Base-by-base conservation (phyloP, 92 coral and sea anemone species). In the Siderastrea radians region DNA sequence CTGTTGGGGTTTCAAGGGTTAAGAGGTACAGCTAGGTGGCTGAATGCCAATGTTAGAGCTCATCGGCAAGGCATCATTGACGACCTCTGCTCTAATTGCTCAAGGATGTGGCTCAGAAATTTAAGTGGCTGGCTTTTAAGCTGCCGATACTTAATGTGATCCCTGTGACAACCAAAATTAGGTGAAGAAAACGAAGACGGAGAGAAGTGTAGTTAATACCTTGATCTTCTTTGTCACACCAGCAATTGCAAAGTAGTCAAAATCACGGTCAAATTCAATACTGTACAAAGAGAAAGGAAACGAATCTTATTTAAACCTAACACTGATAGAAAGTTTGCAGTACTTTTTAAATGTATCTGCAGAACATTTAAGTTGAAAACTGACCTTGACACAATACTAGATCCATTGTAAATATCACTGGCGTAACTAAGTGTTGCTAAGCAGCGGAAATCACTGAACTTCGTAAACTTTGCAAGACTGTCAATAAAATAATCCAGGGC, bases 211-310 rank as follows among this genome's bases (percentile, higher is more conserved):
- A 60, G 5, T 13, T 11, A 52, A 16, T 90, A 96, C 99, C 99
- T 96, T 96, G 47, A 96, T 96, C 81, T 96, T 96, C 91, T 96
- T 96, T 7, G 99, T 96, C 69, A 96, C 99, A 52, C 99, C 99
- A 85, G 99, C 99, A 54, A 96, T 96, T 46, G 99, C 99, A 92
- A 96, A 96, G 90, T 95, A 96, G 84, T 96, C 99, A 86, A 95
- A 89, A 82, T 96, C 99, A 17, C 99, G 90, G 86, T 96, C 99
- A 86, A 96, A 96, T 75, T 96, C 99, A 85, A 96, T 96, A 79
- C 99, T 96, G 84, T 49, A 7, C 60, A 74, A 49, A 52, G 45
- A 86, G 60, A 90, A 52, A 78, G 66, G 6, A 7, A 3, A 62
- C 43, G 7, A 55, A 44, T 47, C 43, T 6, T 48, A 38, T 5